phyloP scores from a whole-genome alignment of 1,140 invertebrate species.

The Drosophila equinoxialis region DNA sequence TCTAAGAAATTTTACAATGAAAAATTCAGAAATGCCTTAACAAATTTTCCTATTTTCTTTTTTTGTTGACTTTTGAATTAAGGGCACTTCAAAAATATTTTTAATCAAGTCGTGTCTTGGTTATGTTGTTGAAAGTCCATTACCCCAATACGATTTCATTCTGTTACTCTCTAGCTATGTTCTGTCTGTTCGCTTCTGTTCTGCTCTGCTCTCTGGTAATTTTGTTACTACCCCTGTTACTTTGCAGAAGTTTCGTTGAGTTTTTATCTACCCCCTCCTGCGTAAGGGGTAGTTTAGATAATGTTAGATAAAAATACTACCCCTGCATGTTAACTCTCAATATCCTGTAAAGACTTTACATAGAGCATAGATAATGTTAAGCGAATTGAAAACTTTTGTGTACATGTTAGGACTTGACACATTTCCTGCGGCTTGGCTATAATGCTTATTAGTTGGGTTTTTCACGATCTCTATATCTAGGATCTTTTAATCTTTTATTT shows the following conservation, averaged over 20 bases:
- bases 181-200: neutral
- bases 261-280: conserved; percentile 42
- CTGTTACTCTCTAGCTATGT: conserved; percentile 5
- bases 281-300: conserved; percentile 65
- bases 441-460: too few relatives aligned
- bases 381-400: neutral
- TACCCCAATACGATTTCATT: conserved; percentile 10
- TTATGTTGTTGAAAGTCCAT: conserved; percentile 35
- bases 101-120: neutral
- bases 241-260: conserved; percentile 64
- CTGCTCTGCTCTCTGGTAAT: conserved; percentile 24
- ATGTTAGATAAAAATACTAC: conserved; percentile 36
- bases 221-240: conserved; percentile 28
- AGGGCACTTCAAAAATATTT: neutral
- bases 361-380: neutral
- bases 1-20: neutral
- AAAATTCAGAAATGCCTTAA: neutral
- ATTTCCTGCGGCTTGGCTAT: too few relatives aligned
- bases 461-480: too few relatives aligned
- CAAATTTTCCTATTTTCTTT: neutral
- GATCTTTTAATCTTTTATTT: too few relatives aligned
- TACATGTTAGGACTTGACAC: neutral
- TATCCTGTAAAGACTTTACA: neutral
- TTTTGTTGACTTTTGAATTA: neutral
- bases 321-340: conserved; percentile 6